Conservation (phyloP, 2,888 invertebrate genomes). For the Drosophila pseudotalamancana region DNA sequence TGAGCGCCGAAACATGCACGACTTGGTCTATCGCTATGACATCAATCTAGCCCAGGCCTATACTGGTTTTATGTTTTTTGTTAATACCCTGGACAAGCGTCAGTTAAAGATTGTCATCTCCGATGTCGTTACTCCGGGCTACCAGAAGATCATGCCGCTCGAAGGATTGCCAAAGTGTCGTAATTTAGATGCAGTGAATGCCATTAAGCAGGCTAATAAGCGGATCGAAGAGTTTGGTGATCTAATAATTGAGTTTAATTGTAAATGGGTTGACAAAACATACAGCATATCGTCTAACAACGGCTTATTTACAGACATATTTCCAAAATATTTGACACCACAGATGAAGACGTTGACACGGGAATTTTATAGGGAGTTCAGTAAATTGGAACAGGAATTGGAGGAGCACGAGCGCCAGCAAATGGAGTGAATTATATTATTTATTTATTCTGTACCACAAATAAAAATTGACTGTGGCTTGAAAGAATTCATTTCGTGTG, state of each 20-base stretch:
- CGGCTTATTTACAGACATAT: conserved; percentile 84
- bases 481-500: background rate
- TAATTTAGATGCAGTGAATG: conserved; percentile 84
- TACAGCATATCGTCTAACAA: too few relatives aligned
- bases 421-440: conserved; percentile 14
- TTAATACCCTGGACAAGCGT: conserved; percentile 90
- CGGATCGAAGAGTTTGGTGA: conserved; percentile 86
- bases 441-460: conserved; percentile 14
- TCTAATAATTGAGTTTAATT: conserved; percentile 88
- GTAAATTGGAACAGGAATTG: conserved; percentile 45
- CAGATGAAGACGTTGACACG: conserved; percentile 84
- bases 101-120: conserved; percentile 88
- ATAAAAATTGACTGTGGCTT: conserved; percentile 40
- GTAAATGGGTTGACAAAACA: conserved; percentile 48
- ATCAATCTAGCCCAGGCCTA: conserved; percentile 90
- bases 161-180: conserved; percentile 91
- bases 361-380: conserved; percentile 60
- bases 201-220: conserved; percentile 85
- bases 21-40: conserved; percentile 87
- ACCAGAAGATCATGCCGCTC: conserved; percentile 88
- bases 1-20: conserved; percentile 87
- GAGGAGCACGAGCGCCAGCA: conserved; percentile 44
- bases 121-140: conserved; percentile 89
- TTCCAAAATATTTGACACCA: conserved; percentile 85
- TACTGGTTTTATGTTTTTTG: conserved; percentile 88